Evolutionary conservation across 2,113 vertebrate species (phyloP).

Genomic region (Thinocorus orbignyianus): DNA sequence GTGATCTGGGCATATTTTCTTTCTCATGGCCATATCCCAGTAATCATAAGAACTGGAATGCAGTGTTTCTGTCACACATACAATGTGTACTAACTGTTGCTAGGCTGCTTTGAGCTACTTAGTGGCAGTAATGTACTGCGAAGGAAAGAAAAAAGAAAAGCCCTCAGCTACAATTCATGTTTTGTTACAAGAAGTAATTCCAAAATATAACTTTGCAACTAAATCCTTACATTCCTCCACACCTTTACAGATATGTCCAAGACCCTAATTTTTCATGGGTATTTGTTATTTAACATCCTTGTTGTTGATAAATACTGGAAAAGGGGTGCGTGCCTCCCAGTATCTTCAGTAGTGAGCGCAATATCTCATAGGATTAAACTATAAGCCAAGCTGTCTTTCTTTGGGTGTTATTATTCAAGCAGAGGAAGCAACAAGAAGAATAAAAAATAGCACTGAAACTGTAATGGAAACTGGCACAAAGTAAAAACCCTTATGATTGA

Average conservation of each 20-base stretch:
- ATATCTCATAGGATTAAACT: background rate
- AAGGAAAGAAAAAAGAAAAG: background rate
- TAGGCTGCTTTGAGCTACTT: conserved; percentile 4
- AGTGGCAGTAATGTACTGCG: background rate
- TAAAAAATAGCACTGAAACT: background rate
- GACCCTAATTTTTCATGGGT: background rate
- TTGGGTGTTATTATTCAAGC: background rate
- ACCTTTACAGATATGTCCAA: background rate
- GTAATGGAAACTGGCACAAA: background rate
- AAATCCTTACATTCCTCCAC: background rate
- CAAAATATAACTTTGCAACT: background rate
- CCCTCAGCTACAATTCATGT: background rate
- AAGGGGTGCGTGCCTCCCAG: background rate
- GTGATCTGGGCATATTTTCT: background rate
- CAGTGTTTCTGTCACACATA: background rate
- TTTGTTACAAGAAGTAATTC: background rate
- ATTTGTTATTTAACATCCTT: background rate
- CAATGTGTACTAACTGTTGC: background rate
- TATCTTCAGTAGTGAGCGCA: background rate
- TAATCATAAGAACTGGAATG: conserved; percentile 3
- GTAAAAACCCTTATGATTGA: background rate
- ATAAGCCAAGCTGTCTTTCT: background rate
- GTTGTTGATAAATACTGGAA: background rate
- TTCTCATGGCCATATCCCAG: background rate
- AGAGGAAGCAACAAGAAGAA: background rate